Evolutionary conservation across 2,113 vertebrate genomes (phyloP), one percentile per base, ranked within the genome.

Genomic region (Pelvicachromis taeniatus): DNA sequence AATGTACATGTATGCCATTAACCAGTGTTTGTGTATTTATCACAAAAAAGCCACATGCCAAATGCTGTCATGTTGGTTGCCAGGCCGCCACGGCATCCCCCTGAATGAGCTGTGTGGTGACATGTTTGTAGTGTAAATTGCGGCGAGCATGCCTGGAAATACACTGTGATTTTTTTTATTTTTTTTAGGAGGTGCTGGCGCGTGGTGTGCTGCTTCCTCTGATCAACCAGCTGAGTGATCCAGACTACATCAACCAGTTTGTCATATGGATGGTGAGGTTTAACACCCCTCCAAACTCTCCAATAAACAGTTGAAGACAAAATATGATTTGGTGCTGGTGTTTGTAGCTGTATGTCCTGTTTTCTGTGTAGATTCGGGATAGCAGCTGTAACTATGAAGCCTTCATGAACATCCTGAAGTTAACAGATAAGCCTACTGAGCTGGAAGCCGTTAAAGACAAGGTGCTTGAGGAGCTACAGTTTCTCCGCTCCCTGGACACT

Each of bases 201-300:
- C 97, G 97, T 95, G 98, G 99, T 93, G 97, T 99, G 95, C 96
- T 99, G 89, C 98, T 99, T 95, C 99, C 99, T 90, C 95, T 99
- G 95, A 98, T 99, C 96, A 98, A 98, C 95, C 98, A 99, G 96
- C 97, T 99, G 92, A 99, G 98, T 94, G 99, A 99, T 96, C 99
- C 99, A 89, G 99, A 99, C 97, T 99, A 99, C 97, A 99, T 99
- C 97, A 99, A 99, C 96, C 99, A 99, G 95, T 99, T 99, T 97
- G 96, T 99, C 94, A 98, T 99, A 96, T 99, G 99, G 98, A 99
- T 99, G 99, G 98, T 99, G 95, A 96, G 97, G 93, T 12, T 23
- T 52, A 13, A 58, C 59, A 35, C 16, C 6, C 1, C 38, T 40
- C 14, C 8, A 48, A 56, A 26, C 3, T 10, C 23, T 21, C 16